phyloP scores from a whole-genome alignment of 1,140 invertebrate species.

The Drosophila funebris region DNA sequence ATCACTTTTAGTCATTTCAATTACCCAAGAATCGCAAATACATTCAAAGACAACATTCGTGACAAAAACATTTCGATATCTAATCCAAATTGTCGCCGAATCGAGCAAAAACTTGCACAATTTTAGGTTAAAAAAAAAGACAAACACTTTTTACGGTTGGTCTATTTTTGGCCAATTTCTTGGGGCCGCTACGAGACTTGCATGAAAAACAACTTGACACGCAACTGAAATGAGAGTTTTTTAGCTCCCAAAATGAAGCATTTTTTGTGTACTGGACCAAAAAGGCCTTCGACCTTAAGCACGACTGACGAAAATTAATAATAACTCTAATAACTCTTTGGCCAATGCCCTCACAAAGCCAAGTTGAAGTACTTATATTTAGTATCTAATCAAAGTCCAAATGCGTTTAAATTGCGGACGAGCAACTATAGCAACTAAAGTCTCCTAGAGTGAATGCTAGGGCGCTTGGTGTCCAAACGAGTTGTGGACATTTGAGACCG shows the following conservation, averaged over 20 bases:
- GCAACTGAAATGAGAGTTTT: slow-evolving; percentile 9
- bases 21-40: neutral
- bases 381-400: slow-evolving; percentile 62
- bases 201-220: slow-evolving; percentile 23
- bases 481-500: slow-evolving; percentile 40
- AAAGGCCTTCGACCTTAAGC: slow-evolving; percentile 12
- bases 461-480: slow-evolving; percentile 25
- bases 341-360: neutral
- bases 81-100: slow-evolving; percentile 19
- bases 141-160: slow-evolving; percentile 42
- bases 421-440: slow-evolving; percentile 21
- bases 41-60: slow-evolving; percentile 1
- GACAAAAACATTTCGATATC: slow-evolving; percentile 6
- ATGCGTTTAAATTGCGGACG: slow-evolving; percentile 47
- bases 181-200: slow-evolving; percentile 20
- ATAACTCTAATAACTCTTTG: neutral
- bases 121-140: slow-evolving; percentile 12
- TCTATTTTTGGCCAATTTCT: slow-evolving; percentile 46
- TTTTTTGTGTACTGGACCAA: slow-evolving; percentile 14
- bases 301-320: neutral
- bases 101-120: slow-evolving; percentile 33
- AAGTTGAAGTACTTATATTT: slow-evolving; percentile 4
- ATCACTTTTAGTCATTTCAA: neutral
- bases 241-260: neutral
- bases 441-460: neutral